Percentiles rank a stretch among this genome's conserved stretches.
Evolutionary conservation across 2,888 invertebrate genomes (phyloP).

Genomic region (Eupeodes latifasciatus): DNA sequence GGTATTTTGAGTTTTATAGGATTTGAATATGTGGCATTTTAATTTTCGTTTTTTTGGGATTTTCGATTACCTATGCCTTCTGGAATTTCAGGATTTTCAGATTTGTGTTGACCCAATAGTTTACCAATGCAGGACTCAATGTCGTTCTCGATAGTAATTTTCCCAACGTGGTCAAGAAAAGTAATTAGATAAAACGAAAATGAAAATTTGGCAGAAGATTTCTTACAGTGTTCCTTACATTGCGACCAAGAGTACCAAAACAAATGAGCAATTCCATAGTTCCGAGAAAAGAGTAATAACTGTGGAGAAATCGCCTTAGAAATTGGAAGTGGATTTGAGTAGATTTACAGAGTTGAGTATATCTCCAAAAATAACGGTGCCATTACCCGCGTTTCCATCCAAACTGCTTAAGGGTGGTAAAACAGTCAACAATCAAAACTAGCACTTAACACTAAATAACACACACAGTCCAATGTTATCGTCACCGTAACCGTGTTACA

Average conservation of each 20-base stretch:
- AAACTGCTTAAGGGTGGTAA: conserved; percentile 4
- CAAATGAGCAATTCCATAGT: conserved; percentile 5
- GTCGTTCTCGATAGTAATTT: too few relatives aligned
- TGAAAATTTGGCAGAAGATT: neutral
- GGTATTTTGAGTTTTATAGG: too few relatives aligned
- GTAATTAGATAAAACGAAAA: neutral
- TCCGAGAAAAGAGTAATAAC: neutral
- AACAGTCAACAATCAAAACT: conserved; percentile 12
- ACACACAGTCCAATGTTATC: too few relatives aligned
- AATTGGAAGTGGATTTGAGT: conserved; percentile 3
- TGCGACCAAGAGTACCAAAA: neutral
- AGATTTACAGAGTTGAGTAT: conserved; percentile 42
- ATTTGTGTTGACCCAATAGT: too few relatives aligned
- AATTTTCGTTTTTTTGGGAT: too few relatives aligned
- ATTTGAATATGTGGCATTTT: too few relatives aligned
- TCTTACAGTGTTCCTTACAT: neutral
- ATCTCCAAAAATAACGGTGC: neutral
- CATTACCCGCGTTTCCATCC: neutral
- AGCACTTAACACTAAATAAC: neutral
- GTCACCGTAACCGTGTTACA: too few relatives aligned
- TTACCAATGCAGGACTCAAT: too few relatives aligned
- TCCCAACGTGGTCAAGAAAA: too few relatives aligned
- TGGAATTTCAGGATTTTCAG: too few relatives aligned
- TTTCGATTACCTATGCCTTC: too few relatives aligned
- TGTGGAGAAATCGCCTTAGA: conserved; percentile 4